A percentile compares a stretch with the other conserved stretches of the same genome.
Evolutionary conservation across 2,797 vertebrate species (phyloP).

Genomic region (Helostoma temminkii): DNA sequence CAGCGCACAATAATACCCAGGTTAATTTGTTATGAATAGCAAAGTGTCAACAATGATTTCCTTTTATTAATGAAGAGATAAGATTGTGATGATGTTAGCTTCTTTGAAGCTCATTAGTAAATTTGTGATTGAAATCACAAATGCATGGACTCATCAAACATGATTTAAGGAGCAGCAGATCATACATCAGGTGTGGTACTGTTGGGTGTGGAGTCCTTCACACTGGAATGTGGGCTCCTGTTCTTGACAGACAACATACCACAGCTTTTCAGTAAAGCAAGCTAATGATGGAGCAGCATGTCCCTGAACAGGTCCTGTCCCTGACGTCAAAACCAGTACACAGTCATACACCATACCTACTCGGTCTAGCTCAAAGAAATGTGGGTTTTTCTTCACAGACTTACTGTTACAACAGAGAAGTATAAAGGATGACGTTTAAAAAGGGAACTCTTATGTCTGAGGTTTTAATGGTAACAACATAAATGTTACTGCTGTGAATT

Average conservation of each 20-base stretch:
- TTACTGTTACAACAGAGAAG: slow-evolving; percentile 7
- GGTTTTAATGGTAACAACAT: background rate
- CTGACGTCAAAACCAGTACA: slow-evolving; percentile 12
- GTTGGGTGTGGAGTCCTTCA: slow-evolving; percentile 24
- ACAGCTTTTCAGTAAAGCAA: background rate
- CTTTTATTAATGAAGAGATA: background rate
- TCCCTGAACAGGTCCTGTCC: slow-evolving; percentile 4
- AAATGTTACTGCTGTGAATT: background rate
- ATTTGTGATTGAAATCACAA: accelerated
- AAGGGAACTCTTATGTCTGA: slow-evolving; percentile 1
- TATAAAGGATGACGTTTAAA: background rate
- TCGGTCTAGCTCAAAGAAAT: background rate
- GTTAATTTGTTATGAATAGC: slow-evolving; percentile 19
- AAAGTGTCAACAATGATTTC: slow-evolving; percentile 11
- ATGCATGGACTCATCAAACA: background rate
- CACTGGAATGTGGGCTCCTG: slow-evolving; percentile 57
- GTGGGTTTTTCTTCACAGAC: background rate
- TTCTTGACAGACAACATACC: slow-evolving; percentile 67
- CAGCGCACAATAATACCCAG: slow-evolving; percentile 5
- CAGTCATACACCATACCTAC: background rate
- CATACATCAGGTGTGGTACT: slow-evolving; percentile 1
- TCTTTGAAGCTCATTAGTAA: no score
- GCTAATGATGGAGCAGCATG: background rate
- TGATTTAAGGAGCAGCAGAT: background rate
- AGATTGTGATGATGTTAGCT: no score